Base-by-base conservation (phyloP, 2,888 invertebrate genomes). In the Octodonta nipae region DNA sequence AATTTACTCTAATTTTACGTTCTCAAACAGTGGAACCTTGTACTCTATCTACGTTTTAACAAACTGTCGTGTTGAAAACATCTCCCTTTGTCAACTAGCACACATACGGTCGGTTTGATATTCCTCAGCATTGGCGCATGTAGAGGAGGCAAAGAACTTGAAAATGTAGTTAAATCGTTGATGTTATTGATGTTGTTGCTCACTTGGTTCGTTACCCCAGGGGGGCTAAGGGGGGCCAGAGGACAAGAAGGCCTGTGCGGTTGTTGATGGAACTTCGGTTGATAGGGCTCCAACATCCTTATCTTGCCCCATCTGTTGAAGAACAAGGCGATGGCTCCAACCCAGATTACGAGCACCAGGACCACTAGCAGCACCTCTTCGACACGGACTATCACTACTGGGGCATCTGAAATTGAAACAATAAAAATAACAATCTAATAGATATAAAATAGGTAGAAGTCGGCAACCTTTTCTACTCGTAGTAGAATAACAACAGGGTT, bases 251-350 rank as follows among this genome's bases (percentile, higher is more conserved):
- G 74, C 45, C 86, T 70, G 61, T 85, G 85, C 34, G 61, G 60
- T 46, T 81, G 79, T 49, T 84, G 83, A 52, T 84, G 83, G 55
- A 87, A 88, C 62, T 87, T 86, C 2, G 87, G 87, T 54, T 87
- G 86, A 60, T 87, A 87, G 1, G 87, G 87, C 57, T 87, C 86
- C 61, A 87, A 62, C 85, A 86, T 87, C 42, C 87, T 76, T 56
- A 89, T 89, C 70, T 89, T 88, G 54, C 88, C 88, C 88, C 88
- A 89, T 42, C 88, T 80, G 65, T 89, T 88, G 71, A 89, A 86
- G 68, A 89, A 89, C 26, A 88, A 68, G 3, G 84, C 81, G 40
- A 88, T 87, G 40, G 88, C 87, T 0, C 81, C 86, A 33, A 84
- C 80, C 89, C 89, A 89, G 8, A 88, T 73, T 28, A 85, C 70